phyloP scores from a whole-genome alignment of 92 coral and sea anemone genomes.

The Porites cylindrica region DNA sequence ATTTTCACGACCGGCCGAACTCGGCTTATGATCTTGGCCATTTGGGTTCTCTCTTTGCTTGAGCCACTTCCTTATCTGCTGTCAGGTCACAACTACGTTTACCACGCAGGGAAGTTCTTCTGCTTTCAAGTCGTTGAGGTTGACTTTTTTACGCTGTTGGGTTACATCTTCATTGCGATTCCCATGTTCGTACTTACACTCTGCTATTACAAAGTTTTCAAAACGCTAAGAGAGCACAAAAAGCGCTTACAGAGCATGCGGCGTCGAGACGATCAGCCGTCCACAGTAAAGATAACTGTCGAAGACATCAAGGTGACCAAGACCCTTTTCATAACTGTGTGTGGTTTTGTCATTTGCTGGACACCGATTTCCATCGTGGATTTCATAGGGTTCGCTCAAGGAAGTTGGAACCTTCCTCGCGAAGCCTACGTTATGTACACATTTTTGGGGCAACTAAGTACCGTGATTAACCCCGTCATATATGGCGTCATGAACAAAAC shows the following conservation, averaged over 20 bases:
- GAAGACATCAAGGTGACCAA: slow-evolving; percentile 79
- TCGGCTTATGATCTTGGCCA: slow-evolving; percentile 67
- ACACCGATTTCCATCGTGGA: slow-evolving; percentile 75
- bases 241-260: slow-evolving; percentile 39
- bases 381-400: slow-evolving; percentile 79
- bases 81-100: slow-evolving; percentile 80
- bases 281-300: slow-evolving; percentile 34
- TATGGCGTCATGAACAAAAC: slow-evolving; percentile 88
- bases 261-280: slow-evolving; percentile 29
- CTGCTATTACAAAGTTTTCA: slow-evolving; percentile 78
- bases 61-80: slow-evolving; percentile 84
- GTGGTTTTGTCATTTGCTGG: slow-evolving; percentile 78
- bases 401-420: slow-evolving; percentile 76
- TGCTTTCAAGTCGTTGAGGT: slow-evolving; percentile 83
- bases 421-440: slow-evolving; percentile 86
- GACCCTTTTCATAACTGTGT: slow-evolving; percentile 76
- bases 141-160: slow-evolving; percentile 78
- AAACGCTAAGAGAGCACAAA: slow-evolving; percentile 65
- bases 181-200: slow-evolving; percentile 67
- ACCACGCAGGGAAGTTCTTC: slow-evolving; percentile 87
- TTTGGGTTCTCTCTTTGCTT: slow-evolving; percentile 70
- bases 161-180: slow-evolving; percentile 69
- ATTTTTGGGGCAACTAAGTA: slow-evolving; percentile 76
- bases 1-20: slow-evolving; percentile 70
- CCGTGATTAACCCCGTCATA: slow-evolving; percentile 78